Percentiles rank a stretch among this genome's conserved stretches.
phyloP scores from a whole-genome alignment of 2,113 vertebrate species.

The Pithys albifrons region DNA sequence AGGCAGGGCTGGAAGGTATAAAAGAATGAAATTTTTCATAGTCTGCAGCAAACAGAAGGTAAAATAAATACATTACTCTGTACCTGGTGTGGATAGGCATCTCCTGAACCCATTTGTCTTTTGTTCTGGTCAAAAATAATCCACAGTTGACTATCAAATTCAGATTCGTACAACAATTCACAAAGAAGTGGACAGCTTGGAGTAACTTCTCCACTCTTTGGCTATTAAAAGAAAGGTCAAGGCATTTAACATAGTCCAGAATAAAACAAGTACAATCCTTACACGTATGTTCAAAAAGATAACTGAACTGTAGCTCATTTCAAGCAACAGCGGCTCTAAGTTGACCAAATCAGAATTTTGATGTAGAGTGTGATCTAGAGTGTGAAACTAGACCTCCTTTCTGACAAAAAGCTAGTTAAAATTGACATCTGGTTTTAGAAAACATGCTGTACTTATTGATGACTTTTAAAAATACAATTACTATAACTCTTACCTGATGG shows the following conservation, averaged over 20 bases:
- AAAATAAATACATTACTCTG: background rate
- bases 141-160: constrained; percentile 98
- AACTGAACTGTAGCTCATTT: background rate
- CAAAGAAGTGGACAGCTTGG: constrained; percentile 95
- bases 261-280: background rate
- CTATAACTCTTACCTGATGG: constrained; percentile 84
- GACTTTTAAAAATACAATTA: background rate
- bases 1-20: background rate
- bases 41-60: background rate
- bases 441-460: background rate
- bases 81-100: constrained; percentile 99
- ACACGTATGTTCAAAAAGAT: background rate
- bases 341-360: background rate
- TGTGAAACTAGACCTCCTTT: background rate
- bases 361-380: background rate
- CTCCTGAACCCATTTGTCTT: constrained; percentile 93
- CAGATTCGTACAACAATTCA: constrained; percentile 94
- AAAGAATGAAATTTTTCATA: background rate
- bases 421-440: background rate
- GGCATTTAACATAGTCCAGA: background rate
- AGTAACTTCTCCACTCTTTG: constrained; percentile 96
- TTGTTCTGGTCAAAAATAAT: constrained; percentile 98
- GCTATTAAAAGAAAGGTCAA: constrained; percentile 73
- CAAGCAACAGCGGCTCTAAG: background rate
- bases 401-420: background rate